Base-by-base conservation (phyloP, 2,797 vertebrate species). In the Falco novaeseelandiae region DNA sequence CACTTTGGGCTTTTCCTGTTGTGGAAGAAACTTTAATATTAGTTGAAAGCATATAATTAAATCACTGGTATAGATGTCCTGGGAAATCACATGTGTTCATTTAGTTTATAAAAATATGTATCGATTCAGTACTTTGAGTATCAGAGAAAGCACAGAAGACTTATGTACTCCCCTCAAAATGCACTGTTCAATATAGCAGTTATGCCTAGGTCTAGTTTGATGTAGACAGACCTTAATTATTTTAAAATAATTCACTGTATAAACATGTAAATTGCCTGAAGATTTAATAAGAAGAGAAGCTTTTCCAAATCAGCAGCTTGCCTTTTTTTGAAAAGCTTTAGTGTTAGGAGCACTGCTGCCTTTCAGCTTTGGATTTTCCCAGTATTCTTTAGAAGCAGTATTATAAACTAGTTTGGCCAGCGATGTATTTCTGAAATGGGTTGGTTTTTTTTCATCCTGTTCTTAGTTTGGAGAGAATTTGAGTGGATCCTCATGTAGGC, bases 21-120 rank as follows among this genome's bases (percentile, higher is more conserved):
- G 44, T 86, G 36, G 57, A 80, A 88, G 52, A 74, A 59, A 81
- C 52, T 74, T 73, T 52, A 19, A 25, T 88, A 51, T 83, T 40
- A 61, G 20, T 74, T 94, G 77, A 86, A 93, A 90, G 12, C 44
- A 14, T 90, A 6, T 87, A 74, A 86, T 92, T 96, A 88, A 74
- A 78, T 86, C n/a, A 15, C 19, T 81, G 65, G n/a, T 71, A 17
- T 89, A 81, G n/a, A 48, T 83, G 36, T 83, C 20, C 65, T 74
- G 58, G 40, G 48, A 27, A 92, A 67, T 93, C 90, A 72, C 52
- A 88, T 22, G 6, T 40, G 34, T 71, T 95, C 40, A 29, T 73
- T 94, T 94, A 55, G 55, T 78, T 80, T 74, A 15, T 78, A 83
- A 62, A n/a, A 89, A 36, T 63, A 25, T 51, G 36, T 59, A 51